Evolutionary conservation across 2,888 invertebrate genomes (phyloP).

Genomic region (Synergus umbraculus): DNA sequence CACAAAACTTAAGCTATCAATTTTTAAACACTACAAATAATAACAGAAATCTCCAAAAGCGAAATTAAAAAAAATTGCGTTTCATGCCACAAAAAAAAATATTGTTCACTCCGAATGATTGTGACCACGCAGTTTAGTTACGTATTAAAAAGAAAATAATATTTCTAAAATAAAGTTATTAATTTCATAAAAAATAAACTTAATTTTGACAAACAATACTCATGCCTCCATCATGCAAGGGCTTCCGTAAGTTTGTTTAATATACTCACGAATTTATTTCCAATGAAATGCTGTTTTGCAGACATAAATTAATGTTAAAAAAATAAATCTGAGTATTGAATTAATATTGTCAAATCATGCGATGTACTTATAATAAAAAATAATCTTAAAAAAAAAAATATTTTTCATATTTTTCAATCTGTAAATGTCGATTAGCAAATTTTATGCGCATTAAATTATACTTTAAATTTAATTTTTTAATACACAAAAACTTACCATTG

Average conservation of each 20-base stretch:
- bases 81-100: not conserved
- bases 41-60: not conserved
- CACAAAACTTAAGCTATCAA: not conserved
- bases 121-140: not conserved
- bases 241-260: slow-evolving; percentile 55
- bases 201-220: slow-evolving; percentile 45
- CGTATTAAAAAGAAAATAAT: not conserved
- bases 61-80: too few species aligned
- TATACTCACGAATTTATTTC: slow-evolving; percentile 77
- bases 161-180: not conserved
- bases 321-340: slow-evolving; percentile 27
- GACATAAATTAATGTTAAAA: slow-evolving; percentile 58
- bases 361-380: slow-evolving; percentile 39
- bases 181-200: slow-evolving; percentile 5
- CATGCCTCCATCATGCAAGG: slow-evolving; percentile 70
- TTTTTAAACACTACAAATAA: too few species aligned
- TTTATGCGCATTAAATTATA: not conserved
- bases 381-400: slow-evolving; percentile 43
- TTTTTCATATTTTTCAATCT: not conserved
- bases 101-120: not conserved
- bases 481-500: not conserved
- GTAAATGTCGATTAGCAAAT: not conserved
- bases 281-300: slow-evolving; percentile 76
- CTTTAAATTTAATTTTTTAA: not conserved
- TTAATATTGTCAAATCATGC: slow-evolving; percentile 44